Evolutionary conservation across 2,888 invertebrate species (phyloP).

Genomic region (Gymnocheta viridis): DNA sequence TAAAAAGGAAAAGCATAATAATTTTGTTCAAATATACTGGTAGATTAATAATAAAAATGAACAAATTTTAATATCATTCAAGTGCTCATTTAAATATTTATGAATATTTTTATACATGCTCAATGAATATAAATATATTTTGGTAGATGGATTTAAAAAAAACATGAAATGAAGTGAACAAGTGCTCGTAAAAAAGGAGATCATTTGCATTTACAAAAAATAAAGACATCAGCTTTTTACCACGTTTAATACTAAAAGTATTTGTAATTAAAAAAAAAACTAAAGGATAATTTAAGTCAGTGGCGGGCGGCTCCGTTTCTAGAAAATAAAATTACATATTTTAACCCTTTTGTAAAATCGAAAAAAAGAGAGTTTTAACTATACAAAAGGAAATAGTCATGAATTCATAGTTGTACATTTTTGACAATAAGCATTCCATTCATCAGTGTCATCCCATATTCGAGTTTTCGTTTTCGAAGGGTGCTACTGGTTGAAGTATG

Average conservation of each 20-base stretch:
- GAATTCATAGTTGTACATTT: too few species aligned
- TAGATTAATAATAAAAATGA: slow-evolving; percentile 21
- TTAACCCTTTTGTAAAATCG: too few species aligned
- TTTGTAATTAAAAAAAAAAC: background rate
- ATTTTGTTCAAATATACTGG: slow-evolving; percentile 14
- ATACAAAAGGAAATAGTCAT: too few species aligned
- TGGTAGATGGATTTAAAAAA: slow-evolving; percentile 4
- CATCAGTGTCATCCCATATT: too few species aligned
- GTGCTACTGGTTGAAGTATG: too few species aligned
- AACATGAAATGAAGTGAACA: background rate
- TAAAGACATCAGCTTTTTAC: background rate
- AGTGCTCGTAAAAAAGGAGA: background rate
- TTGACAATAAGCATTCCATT: too few species aligned
- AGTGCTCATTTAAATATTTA: slow-evolving; percentile 56
- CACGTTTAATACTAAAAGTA: background rate
- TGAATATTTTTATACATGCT: slow-evolving; percentile 46
- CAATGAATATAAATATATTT: slow-evolving; percentile 16
- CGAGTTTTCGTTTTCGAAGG: too few species aligned
- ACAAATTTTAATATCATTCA: slow-evolving; percentile 21
- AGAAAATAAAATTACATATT: too few species aligned
- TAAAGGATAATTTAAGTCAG: too few species aligned
- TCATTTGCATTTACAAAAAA: too few species aligned
- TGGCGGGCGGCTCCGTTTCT: too few species aligned
- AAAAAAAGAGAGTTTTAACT: too few species aligned
- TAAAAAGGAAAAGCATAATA: background rate